Base-by-base conservation (phyloP, 2,888 invertebrate species). In the Cheilosia scutellata region DNA sequence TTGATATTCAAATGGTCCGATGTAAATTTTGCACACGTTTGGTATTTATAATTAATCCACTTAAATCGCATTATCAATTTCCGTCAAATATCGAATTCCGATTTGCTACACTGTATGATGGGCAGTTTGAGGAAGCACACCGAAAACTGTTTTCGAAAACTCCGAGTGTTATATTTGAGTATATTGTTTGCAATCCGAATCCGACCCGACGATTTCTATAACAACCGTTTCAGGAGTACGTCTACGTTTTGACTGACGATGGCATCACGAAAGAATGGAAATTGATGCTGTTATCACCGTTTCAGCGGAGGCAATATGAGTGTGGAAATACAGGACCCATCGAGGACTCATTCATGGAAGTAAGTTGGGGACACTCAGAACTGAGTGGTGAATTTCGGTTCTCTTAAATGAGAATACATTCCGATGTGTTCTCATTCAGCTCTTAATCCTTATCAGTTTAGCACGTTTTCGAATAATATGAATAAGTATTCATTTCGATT, bases 271-370 rank as follows among this genome's bases (percentile, higher is more conserved):
- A 51, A 78, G 57, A 47, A 55, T 57, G 44, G 57, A 47, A 80
- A 71, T 65, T 75, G 84, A 84, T 84, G 84, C 80, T 84, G 80
- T 84, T 84, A 84, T 84, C 84, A 84, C 58, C 42, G 33, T 51
- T 66, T 60, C 33, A 71, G 42, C 31, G 70, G 63, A 58, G 37
- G 16, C 53, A 55, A 63, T 40, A 51, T 33, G 55, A 55, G 27
- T 40, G 42, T 57, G 47, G 68, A 63, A 70, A 55, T 49, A 55
- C n/a, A 47, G 33, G 7, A 6, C 58, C n/a, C 1, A 11, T 5
- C 40, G 6, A 31, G 49, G 6, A 51, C 40, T 74, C 76, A 66
- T 66, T 65, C 47, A 63, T 42, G 33, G 42, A 63, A 58, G 49
- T 37, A 65, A 76, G 27, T 25, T 57, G 6, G 27, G 9, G 63